Evolutionary conservation across 53 echinoderm and acorn worm genomes (phyloP).

Genomic region (Holothuria leucospilota): DNA sequence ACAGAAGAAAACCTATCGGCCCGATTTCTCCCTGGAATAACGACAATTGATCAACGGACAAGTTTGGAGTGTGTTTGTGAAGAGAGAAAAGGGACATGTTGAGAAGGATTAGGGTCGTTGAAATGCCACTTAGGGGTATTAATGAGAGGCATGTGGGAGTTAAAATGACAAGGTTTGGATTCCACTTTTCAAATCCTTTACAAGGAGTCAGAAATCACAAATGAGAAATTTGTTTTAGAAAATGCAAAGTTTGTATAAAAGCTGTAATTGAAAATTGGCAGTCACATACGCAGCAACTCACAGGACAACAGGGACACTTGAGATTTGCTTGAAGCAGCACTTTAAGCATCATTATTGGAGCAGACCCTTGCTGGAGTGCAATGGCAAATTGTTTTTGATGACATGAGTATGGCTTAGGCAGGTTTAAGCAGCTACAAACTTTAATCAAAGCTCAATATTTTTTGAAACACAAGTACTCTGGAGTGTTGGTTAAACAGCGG

Average conservation of each 20-base stretch:
- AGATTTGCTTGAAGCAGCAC: conserved; percentile 4
- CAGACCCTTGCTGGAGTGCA: background rate
- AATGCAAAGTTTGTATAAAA: background rate
- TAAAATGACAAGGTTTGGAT: conserved; percentile 43
- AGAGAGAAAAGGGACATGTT: conserved; percentile 49
- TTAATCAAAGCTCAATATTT: conserved; percentile 43
- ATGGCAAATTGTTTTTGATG: conserved; percentile 43
- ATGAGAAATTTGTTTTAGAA: conserved; percentile 45
- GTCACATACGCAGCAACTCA: conserved; percentile 38
- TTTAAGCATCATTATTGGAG: conserved; percentile 17
- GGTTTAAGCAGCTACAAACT: conserved; percentile 22
- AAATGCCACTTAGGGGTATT: conserved; percentile 59
- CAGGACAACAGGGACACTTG: conserved; percentile 39
- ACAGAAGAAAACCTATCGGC: conserved; percentile 50
- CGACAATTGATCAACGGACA: conserved; percentile 48
- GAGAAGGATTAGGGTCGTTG: conserved; percentile 58
- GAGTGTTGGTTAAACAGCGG: background rate
- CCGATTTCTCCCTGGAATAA: conserved; percentile 51
- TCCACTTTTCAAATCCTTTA: conserved; percentile 40
- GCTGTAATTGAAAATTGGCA: conserved; percentile 50
- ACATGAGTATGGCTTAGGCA: conserved; percentile 23
- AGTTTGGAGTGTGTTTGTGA: conserved; percentile 13
- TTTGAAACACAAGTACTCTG: conserved; percentile 24
- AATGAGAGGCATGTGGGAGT: conserved; percentile 47
- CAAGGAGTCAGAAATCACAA: conserved; percentile 52